Base-by-base conservation (phyloP, 2,113 vertebrate genomes). In the Oreotrochilus melanogaster region DNA sequence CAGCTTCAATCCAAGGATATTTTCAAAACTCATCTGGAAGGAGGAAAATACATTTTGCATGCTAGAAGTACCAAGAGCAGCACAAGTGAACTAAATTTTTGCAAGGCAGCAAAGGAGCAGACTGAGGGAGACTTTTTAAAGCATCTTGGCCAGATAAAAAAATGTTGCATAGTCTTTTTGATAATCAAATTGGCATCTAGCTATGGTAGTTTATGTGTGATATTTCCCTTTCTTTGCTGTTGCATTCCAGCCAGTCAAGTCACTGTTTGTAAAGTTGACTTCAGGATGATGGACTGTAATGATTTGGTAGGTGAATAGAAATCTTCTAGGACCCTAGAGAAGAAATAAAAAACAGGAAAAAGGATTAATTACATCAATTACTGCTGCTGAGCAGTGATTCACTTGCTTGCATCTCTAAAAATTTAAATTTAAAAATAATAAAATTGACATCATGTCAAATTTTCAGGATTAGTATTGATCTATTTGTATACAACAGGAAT, bases 161-260 rank as follows among this genome's bases (percentile, higher is more conserved):
- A 69, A 43, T 7, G 24, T 6, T 6, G 12, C 0, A 1, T 28
- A 58, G 10, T 16, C 1, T 7, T 67, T 60, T 33, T 57, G 81
- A 24, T 0, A 1, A 88, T 25, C 6, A 69, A 0, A 17, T 45
- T 1, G 0, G 31, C 2, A 2, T 43, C 33, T 60, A 82, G 35
- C 43, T 2, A 56, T 7, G 13, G 45, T 43, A 80, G n/a, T 5
- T 6, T n/a, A 21, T 18, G 45, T 37, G 24, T 35, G 1, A 1
- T 31, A 23, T 84, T 74, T 71, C 35, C n/a, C 14, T 72, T 61
- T 78, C 25, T 30, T 31, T 47, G 39, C 7, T 75, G n/a, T 37
- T 82, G 73, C 43, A 45, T 76, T 88, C 30, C 53, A 76, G 37
- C 2, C 42, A 56, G 10, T n/a, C 31, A 65, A 75, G 47, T 54